Base-by-base conservation (phyloP, 2,797 vertebrate genomes). In the Malurus splendens region DNA sequence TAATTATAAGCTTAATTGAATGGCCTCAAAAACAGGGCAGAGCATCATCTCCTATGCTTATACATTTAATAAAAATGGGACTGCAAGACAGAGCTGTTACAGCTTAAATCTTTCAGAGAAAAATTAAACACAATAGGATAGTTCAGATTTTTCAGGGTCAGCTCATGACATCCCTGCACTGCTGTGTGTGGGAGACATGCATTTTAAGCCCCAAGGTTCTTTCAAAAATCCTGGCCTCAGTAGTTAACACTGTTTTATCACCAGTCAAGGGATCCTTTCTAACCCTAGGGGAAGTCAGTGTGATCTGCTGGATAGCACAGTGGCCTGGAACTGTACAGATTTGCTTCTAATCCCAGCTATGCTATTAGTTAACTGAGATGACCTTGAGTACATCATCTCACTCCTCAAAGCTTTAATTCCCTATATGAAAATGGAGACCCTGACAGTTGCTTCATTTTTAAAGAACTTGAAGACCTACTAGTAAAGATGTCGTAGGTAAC, bases 401-500 rank as follows among this genome's bases (percentile, higher is more conserved):
- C 20, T 67, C 71, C 1, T 2, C 60, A 82, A 82, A 93, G 77
- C 57, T 79, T 78, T 93, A 86, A 79, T 89, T 91, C 47, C 56
- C 60, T 3, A 0, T 76, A 84, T 67, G 75, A 93, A 88, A 92
- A 93, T 85, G 80, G 44, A 84, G 77, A 88, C 61, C 59, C 14
- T 90, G 90, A 92, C 72, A 93, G 91, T 93, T 88, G 55, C 68
- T 92, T 90, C 88, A 86, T 91, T 95, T 95, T 91, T 89, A 93
- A 94, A 94, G 91, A 92, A 91, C 78, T 86, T 79, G 44, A 93
- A 93, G 65, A 90, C 82, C 81, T 92, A 80, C 83, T 88, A 32
- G 85, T 56, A 30, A 86, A 94, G 89, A 92, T 64, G 82, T 82
- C 80, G 87, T 74, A 90, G 68, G 77, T 93, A 95, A 84, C 71